A percentile compares a stretch with the other conserved stretches of the same genome.
phyloP scores from a whole-genome alignment of 2,888 invertebrate species.

The Caenorhabditis plicata region DNA sequence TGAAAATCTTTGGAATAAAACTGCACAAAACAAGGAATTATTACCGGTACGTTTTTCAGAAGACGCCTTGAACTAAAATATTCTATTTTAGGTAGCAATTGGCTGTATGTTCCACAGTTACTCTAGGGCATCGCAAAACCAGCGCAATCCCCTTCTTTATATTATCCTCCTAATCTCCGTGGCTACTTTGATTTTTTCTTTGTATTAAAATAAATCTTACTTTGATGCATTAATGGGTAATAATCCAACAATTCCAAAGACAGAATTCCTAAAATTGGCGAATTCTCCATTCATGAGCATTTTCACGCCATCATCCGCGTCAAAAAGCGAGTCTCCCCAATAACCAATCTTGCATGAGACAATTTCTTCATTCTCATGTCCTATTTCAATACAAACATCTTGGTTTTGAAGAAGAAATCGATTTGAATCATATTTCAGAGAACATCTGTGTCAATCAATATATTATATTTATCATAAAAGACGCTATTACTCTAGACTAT shows the following conservation, averaged over 20 bases:
- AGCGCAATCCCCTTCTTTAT: no score
- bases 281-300: conserved; percentile 20
- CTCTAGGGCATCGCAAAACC: no score
- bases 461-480: no score
- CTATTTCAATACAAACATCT: conserved; percentile 24
- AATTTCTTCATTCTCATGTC: conserved; percentile 9
- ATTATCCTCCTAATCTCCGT: conserved; percentile 3
- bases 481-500: conserved; percentile 26
- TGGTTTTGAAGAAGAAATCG: neutral
- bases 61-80: no score
- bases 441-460: no score
- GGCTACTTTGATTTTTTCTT: conserved; percentile 4
- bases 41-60: no score
- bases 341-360: conserved; percentile 29
- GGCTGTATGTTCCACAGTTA: no score
- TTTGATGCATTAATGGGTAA: conserved; percentile 15
- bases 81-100: no score
- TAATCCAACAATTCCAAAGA: conserved; percentile 11
- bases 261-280: conserved; percentile 10
- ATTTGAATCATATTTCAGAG: neutral
- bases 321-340: conserved; percentile 27
- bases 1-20: no score
- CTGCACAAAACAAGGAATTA: no score
- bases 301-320: conserved; percentile 11
- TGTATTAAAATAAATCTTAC: conserved; percentile 10